A percentile compares a stretch with the other conserved stretches of the same genome.
phyloP scores from a whole-genome alignment of 2,113 vertebrate genomes.

The Ameiurus melas region DNA sequence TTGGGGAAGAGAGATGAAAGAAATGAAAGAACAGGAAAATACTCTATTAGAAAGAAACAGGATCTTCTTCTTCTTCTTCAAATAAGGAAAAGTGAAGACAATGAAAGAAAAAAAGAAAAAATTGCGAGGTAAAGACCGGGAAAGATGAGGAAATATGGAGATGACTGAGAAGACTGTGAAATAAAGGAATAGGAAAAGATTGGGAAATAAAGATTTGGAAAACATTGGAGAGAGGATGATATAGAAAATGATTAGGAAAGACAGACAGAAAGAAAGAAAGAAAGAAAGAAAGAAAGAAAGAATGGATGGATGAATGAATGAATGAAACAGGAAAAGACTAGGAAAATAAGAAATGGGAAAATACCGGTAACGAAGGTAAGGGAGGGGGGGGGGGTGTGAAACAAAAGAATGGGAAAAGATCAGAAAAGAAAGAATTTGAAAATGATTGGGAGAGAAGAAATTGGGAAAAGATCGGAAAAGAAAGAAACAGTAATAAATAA shows the following conservation, averaged over 20 bases:
- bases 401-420: neutral
- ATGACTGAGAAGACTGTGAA: neutral
- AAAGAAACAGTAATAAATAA: neutral
- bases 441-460: neutral
- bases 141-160: neutral
- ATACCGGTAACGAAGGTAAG: neutral
- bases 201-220: neutral
- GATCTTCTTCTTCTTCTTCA: no score
- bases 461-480: neutral
- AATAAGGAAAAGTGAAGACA: neutral
- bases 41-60: neutral
- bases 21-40: neutral
- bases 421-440: neutral
- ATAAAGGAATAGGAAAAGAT: neutral
- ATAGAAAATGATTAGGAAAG: neutral
- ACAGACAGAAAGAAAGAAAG: neutral
- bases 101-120: neutral
- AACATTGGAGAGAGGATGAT: no score
- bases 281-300: neutral
- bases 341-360: neutral
- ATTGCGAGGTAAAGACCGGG: neutral
- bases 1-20: constrained; percentile 4
- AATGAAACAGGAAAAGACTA: neutral
- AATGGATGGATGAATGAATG: neutral
- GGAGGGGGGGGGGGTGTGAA: neutral